phyloP scores from a whole-genome alignment of 2,888 invertebrate species.

The Carabus problematicus region DNA sequence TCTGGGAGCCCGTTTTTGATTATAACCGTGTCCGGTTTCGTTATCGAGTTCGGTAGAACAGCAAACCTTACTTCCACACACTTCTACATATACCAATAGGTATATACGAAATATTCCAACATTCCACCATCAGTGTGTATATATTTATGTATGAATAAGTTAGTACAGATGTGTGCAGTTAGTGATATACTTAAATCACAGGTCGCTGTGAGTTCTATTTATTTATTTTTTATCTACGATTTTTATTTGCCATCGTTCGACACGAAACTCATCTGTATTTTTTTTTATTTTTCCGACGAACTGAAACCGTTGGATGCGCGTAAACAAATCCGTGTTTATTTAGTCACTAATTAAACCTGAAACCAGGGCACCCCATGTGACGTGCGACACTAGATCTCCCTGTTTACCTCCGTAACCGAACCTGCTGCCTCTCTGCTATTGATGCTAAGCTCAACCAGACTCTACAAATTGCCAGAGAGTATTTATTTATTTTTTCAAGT shows the following conservation, averaged over 20 bases:
- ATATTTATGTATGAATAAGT: not conserved
- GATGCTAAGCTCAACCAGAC: not conserved
- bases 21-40: slow-evolving; percentile 18
- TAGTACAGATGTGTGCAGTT: not conserved
- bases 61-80: too few species aligned
- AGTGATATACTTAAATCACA: too few species aligned
- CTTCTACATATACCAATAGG: too few species aligned
- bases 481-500: too few species aligned
- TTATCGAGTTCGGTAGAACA: slow-evolving; percentile 7
- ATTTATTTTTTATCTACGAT: not conserved
- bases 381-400: slow-evolving; percentile 7
- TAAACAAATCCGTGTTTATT: slow-evolving; percentile 40
- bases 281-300: not conserved
- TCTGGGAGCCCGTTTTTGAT: slow-evolving; percentile 11
- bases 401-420: slow-evolving; percentile 16
- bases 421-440: not conserved
- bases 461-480: not conserved
- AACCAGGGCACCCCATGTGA: slow-evolving; percentile 14
- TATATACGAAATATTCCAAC: too few species aligned
- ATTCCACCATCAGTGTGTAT: too few species aligned
- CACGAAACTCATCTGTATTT: not conserved
- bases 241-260: not conserved
- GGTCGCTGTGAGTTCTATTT: too few species aligned
- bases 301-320: slow-evolving; percentile 12
- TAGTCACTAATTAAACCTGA: slow-evolving; percentile 36